Evolutionary conservation across 2,113 vertebrate species (phyloP).

Genomic region (Lagopus muta): DNA sequence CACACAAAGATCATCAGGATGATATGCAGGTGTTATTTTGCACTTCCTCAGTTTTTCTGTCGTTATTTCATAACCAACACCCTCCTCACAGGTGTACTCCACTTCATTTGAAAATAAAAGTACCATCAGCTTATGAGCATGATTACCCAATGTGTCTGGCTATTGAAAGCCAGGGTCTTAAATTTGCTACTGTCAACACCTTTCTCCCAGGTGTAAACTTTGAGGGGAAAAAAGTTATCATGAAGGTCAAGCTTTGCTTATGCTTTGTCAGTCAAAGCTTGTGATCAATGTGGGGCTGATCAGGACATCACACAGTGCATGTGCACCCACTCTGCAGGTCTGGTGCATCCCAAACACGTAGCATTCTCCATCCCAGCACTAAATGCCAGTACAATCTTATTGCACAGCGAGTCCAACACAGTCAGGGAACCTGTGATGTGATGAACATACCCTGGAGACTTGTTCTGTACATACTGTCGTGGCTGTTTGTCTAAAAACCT

Average conservation of each 20-base stretch:
- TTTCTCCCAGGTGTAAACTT: neutral
- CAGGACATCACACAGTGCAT: neutral
- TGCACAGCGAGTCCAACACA: neutral
- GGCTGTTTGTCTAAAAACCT: slow-evolving; percentile 4
- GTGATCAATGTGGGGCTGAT: neutral
- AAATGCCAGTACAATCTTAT: neutral
- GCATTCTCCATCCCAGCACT: neutral
- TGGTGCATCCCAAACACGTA: accelerated
- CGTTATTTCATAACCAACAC: slow-evolving; percentile 28
- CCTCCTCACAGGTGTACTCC: neutral
- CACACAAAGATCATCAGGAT: neutral
- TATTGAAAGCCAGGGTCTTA: neutral
- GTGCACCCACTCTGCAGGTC: neutral
- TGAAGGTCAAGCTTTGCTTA: neutral
- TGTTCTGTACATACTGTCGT: neutral
- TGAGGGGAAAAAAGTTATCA: neutral
- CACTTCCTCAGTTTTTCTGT: slow-evolving; percentile 11
- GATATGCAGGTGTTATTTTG: neutral
- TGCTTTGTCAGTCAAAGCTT: neutral
- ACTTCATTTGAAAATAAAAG: neutral
- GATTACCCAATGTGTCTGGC: neutral
- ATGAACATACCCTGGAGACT: neutral
- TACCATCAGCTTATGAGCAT: neutral
- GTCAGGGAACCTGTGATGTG: neutral
- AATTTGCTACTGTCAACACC: neutral